Evolutionary conservation across 2,113 vertebrate genomes (phyloP).

Genomic region (Butorides virescens): DNA sequence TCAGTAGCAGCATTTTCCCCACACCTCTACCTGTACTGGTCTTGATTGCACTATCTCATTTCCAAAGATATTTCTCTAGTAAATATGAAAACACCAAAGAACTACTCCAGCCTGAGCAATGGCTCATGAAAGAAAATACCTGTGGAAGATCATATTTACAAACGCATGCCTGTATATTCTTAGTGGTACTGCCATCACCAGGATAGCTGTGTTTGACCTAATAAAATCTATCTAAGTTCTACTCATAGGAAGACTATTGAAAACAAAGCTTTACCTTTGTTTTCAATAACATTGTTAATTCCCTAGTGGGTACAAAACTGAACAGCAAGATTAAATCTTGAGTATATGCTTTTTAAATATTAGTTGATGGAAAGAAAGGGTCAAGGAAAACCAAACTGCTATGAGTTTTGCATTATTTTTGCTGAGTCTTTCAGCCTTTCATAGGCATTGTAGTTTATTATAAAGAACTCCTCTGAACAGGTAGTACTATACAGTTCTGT

Average conservation of each 20-base stretch:
- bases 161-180: not conserved
- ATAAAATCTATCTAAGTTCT: not conserved
- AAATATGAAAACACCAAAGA: not conserved
- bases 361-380: not conserved
- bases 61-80: not conserved
- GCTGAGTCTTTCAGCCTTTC: not conserved
- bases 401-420: not conserved
- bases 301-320: not conserved
- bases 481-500: not conserved
- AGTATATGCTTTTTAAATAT: not conserved
- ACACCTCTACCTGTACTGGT: not conserved
- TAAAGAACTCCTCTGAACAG: not conserved
- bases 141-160: not conserved
- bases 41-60: not conserved
- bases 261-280: not conserved
- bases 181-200: not conserved
- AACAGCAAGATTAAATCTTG: not conserved
- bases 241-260: not conserved
- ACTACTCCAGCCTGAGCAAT: not conserved
- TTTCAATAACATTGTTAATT: not conserved
- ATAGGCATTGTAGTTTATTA: not conserved
- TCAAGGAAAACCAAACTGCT: not conserved
- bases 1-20: not conserved
- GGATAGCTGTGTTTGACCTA: not conserved
- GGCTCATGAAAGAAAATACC: not conserved